Evolutionary conservation across 2,888 invertebrate genomes (phyloP).

Genomic region (Scaptomyza polygonia): DNA sequence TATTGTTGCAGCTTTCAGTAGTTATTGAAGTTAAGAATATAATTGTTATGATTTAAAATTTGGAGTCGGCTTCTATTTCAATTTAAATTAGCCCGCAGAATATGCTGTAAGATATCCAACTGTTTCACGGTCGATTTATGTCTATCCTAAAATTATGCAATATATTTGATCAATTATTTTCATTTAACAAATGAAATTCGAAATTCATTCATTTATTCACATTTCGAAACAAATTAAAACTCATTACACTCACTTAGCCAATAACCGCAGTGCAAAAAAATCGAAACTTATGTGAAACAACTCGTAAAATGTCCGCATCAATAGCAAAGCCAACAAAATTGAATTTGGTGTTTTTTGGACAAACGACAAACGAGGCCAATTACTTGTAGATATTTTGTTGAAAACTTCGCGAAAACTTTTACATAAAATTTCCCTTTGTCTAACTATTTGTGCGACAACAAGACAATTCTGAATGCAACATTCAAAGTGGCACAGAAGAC

Average conservation of each 20-base stretch:
- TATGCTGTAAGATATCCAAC: not conserved
- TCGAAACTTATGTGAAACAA: constrained; percentile 38
- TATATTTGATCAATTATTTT: fast-evolving
- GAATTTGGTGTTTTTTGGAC: constrained; percentile 45
- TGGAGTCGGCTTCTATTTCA: no score
- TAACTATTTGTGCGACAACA: constrained; percentile 57
- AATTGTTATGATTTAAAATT: no score
- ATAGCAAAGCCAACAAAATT: constrained; percentile 59
- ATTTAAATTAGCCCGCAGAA: not conserved
- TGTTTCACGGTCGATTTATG: not conserved
- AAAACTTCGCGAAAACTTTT: constrained; percentile 41
- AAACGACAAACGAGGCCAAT: constrained; percentile 66
- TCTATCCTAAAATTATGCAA: not conserved
- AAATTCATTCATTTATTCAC: constrained; percentile 32
- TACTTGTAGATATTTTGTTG: constrained; percentile 54
- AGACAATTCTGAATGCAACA: constrained; percentile 39
- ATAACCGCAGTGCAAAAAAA: constrained; percentile 21
- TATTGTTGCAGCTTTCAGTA: no score
- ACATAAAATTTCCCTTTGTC: constrained; percentile 54
- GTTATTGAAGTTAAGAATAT: no score
- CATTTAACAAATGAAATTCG: no score
- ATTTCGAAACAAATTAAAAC: constrained; percentile 24
- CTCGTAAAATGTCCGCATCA: constrained; percentile 48
- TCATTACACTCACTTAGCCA: constrained; percentile 29
- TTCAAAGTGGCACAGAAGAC: constrained; percentile 16